phyloP scores from a whole-genome alignment of 2,888 invertebrate species.

The Timema cristinae region DNA sequence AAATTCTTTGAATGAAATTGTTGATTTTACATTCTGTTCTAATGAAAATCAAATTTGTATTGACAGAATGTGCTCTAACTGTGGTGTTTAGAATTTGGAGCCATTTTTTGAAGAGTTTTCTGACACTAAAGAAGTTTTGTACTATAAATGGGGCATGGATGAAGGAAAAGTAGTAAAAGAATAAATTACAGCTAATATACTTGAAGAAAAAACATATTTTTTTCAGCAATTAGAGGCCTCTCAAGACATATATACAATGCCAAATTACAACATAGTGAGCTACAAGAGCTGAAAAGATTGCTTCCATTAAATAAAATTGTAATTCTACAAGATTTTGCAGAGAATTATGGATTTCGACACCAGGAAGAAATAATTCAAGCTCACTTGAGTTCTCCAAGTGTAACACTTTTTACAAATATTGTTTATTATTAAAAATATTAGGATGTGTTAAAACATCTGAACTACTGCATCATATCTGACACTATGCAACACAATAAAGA shows the following conservation, averaged over 20 bases:
- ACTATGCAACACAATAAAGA: background rate
- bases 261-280: background rate
- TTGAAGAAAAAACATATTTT: constrained; percentile 3
- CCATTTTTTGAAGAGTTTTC: background rate
- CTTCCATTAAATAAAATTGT: background rate
- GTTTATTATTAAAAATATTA: background rate
- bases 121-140: background rate
- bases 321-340: background rate
- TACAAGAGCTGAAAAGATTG: background rate
- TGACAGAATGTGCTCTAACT: background rate
- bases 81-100: constrained; percentile 6
- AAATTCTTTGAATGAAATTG: background rate
- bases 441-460: background rate
- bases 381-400: constrained; percentile 3
- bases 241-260: constrained; percentile 11
- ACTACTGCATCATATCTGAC: background rate
- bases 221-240: background rate
- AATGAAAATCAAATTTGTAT: too few relatives aligned
- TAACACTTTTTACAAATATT: background rate
- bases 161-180: background rate
- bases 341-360: background rate
- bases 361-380: constrained; percentile 6
- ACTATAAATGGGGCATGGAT: constrained; percentile 3
- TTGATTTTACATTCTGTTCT: background rate
- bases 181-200: background rate